Base-by-base conservation (phyloP, 1,140 invertebrate species). In the Drosophila sucinea region DNA sequence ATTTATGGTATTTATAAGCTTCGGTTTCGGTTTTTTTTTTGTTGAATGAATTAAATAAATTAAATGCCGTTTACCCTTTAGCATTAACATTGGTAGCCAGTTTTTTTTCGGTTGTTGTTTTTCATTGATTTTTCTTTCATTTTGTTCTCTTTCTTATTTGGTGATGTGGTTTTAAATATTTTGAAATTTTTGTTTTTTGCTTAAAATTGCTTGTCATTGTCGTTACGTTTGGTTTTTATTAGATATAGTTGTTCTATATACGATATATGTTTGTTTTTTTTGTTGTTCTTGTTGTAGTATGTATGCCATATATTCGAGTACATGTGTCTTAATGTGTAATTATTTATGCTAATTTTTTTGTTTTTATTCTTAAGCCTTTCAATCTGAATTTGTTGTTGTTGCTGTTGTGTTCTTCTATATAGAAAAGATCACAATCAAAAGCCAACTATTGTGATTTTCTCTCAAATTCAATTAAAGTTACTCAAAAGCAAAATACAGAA, bases 31-130 rank as follows among this genome's bases (percentile, higher is more conserved):
- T 68, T 60, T 40, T 51, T 40, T n/a, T 44, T 47, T 5, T 35
- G 51, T 29, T 33, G 67, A 77, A 80, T 89, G 83, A 86, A 63
- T 77, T 78, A 27, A 51, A 27, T 51, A 51, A 51, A 51, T 51
- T 89, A 89, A 89, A 89, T 89, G 84, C 84, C 81, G 68, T 89
- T 89, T 89, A 89, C 84, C 84, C 84, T 89, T 89, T 84, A 89
- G 84, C 80, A 80, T 87, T 84, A 77, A 77, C 77, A 80, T 78
- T 62, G 75, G 51, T 78, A 87, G 84, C 80, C 68, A 72, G 72
- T 73, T 70, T 78, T 64, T 68, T 71, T 77, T 73, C 60, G 58
- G 35, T 82, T 64, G 66, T 32, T 80, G 60, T 44, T 69, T 72
- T 51, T 70, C 51, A 47, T 68, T 60, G 62, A 51, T 67, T 76